A percentile compares a stretch with the other conserved stretches of the same genome.
Conservation (phyloP, 2,888 invertebrate genomes). For the Polymixis flavicincta region DNA sequence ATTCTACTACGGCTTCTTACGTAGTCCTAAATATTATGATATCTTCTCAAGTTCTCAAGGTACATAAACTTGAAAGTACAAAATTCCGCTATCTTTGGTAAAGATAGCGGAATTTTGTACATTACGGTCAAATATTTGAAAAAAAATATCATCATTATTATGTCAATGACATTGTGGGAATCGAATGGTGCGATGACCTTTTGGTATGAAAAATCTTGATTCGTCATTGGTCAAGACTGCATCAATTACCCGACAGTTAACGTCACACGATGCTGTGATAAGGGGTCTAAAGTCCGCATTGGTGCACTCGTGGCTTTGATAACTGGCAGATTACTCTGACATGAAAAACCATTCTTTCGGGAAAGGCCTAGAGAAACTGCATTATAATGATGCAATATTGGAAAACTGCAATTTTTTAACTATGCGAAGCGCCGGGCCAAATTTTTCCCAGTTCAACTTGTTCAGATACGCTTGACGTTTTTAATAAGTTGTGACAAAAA, state of each 20-base stretch:
- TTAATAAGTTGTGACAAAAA: constrained; percentile 26
- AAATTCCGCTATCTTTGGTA: constrained; percentile 9
- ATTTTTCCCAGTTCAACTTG: background rate
- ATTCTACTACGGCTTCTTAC: background rate
- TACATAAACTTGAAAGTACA: constrained; percentile 1
- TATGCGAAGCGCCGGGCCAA: background rate
- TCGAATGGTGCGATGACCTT: constrained; percentile 39
- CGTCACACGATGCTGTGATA: constrained; percentile 37
- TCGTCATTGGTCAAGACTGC: constrained; percentile 52
- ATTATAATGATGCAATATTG: constrained; percentile 2
- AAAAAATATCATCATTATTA: constrained; percentile 29
- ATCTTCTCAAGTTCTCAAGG: background rate
- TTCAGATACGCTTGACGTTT: constrained; percentile 27
- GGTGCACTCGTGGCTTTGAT: constrained; percentile 25
- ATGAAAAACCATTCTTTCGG: constrained; percentile 19
- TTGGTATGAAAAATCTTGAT: constrained; percentile 44
- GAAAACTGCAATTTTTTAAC: background rate
- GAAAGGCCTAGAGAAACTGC: background rate
- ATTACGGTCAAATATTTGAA: constrained; percentile 6
- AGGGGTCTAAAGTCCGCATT: constrained; percentile 46
- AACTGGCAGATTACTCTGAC: constrained; percentile 8
- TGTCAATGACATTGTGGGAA: constrained; percentile 44
- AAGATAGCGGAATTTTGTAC: no score
- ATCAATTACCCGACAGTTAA: background rate
- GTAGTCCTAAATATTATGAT: background rate